Percentiles rank a stretch among this genome's conserved stretches.
Conservation (phyloP, 2,113 vertebrate genomes). For the Perca flavescens region DNA sequence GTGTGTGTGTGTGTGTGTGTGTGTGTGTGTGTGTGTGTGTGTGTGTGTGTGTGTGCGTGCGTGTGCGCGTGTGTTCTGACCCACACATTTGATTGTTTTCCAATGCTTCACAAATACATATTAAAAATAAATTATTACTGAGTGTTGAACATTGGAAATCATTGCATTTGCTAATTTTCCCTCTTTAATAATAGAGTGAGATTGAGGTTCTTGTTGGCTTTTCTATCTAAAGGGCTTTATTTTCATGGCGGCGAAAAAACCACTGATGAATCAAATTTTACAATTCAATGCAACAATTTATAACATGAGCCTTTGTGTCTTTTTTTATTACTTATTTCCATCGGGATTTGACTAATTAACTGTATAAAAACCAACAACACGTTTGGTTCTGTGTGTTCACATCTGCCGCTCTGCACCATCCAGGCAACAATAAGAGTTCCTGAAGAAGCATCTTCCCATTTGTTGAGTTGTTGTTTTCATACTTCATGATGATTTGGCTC, state of each 20-base stretch:
- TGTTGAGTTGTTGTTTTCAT: background rate
- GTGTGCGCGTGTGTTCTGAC: background rate
- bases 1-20: too few relatives aligned
- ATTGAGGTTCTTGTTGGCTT: background rate
- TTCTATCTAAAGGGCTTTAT: background rate
- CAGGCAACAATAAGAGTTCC: background rate
- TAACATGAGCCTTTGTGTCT: background rate
- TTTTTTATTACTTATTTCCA: background rate
- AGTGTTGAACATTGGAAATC: background rate
- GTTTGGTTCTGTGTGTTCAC: too few relatives aligned
- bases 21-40: too few relatives aligned
- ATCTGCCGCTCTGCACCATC: background rate
- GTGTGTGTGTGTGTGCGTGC: too few relatives aligned
- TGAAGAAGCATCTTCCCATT: background rate
- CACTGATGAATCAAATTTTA: background rate
- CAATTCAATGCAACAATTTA: background rate
- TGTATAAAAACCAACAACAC: background rate
- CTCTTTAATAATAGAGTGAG: background rate
- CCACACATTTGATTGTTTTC: background rate
- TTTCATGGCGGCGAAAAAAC: background rate
- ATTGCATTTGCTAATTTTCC: background rate
- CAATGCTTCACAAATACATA: conserved; percentile 83
- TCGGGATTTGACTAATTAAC: background rate
- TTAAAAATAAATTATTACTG: background rate
- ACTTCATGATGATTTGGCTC: background rate